Percentiles rank a stretch among this genome's conserved stretches.
These are phyloP conservation scores for Sycophaga agraensis DNA, from an alignment of 1,140 invertebrate species.

Conservation along the genomic window DNA sequence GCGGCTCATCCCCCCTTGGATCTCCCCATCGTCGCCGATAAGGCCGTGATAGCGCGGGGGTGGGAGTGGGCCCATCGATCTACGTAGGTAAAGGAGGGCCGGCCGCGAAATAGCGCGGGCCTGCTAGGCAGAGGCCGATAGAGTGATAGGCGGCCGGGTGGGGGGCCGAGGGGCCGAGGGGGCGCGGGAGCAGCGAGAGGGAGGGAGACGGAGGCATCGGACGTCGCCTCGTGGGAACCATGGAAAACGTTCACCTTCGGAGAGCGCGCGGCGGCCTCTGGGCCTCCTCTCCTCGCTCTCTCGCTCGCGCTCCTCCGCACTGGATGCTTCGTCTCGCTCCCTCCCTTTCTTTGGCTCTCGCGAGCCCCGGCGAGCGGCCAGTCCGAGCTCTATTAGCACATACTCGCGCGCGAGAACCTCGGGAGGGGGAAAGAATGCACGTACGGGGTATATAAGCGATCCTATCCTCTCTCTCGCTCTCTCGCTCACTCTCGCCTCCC, in stretches of 20 bases:
- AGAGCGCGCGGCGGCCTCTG: no score
- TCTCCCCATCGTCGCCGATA: slow-evolving; percentile 1
- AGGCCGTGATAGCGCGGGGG: slow-evolving; percentile 14
- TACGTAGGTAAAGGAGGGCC: no score
- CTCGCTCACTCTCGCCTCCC: not conserved
- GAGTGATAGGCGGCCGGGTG: not conserved
- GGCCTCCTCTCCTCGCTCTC: slow-evolving; percentile 12
- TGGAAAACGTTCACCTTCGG: slow-evolving; percentile 50
- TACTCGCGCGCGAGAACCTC: no score
- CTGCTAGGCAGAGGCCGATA: not conserved
- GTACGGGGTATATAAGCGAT: no score
- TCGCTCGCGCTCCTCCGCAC: slow-evolving; percentile 29
- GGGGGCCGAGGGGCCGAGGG: not conserved
- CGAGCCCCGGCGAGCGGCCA: no score
- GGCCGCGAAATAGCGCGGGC: not conserved
- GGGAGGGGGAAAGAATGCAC: no score
- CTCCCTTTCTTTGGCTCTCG: not conserved
- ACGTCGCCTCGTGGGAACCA: slow-evolving; percentile 53
- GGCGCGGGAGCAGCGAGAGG: slow-evolving; percentile 29
- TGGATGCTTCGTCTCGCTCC: slow-evolving; percentile 7
- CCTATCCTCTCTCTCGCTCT: not conserved
- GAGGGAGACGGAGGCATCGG: slow-evolving; percentile 36
- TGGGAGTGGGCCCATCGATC: no score
- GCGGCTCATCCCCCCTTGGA: not conserved
- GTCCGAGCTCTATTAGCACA: not conserved